Conservation (phyloP, 2,113 vertebrate genomes). For the Manacus vitellinus region DNA sequence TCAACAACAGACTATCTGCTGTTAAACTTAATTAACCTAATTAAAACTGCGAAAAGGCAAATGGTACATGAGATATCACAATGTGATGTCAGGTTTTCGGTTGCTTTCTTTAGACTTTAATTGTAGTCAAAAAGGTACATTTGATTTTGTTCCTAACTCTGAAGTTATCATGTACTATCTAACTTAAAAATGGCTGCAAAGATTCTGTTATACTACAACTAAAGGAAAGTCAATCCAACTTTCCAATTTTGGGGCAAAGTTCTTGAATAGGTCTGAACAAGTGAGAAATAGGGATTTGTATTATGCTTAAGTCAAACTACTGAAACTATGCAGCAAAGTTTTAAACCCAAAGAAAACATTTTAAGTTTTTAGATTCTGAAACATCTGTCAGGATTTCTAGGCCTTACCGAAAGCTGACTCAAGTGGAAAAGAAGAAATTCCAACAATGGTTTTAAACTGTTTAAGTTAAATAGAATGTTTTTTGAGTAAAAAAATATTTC, state of each 20-base stretch:
- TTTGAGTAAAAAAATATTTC: neutral
- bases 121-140: neutral
- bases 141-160: neutral
- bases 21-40: neutral
- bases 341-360: neutral
- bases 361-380: neutral
- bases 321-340: neutral
- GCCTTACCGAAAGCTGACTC: neutral
- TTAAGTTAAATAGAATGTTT: neutral
- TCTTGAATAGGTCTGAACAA: neutral
- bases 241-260: neutral
- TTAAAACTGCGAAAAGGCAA: neutral
- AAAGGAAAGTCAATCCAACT: neutral
- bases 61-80: neutral
- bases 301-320: neutral
- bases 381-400: neutral
- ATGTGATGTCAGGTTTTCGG: neutral
- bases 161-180: rapidly evolving
- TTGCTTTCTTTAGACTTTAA: neutral
- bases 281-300: neutral
- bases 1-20: neutral
- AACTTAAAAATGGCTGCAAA: neutral
- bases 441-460: neutral
- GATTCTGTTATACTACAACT: neutral
- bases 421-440: neutral